phyloP scores from a whole-genome alignment of 2,888 invertebrate genomes.

The Diarsia mendica region DNA sequence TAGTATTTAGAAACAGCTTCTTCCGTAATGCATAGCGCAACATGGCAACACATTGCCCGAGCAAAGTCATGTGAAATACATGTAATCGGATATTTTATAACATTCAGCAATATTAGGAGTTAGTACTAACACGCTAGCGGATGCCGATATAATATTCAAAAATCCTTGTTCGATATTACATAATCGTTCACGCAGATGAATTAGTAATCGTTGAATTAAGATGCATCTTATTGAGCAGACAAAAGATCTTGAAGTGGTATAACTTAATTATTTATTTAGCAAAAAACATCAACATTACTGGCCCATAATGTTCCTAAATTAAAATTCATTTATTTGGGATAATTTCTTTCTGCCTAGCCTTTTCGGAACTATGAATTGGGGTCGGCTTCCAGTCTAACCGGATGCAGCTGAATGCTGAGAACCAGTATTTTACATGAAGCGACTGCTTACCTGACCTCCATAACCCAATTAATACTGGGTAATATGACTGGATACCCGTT shows the following conservation, averaged over 20 bases:
- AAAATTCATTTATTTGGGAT: no score
- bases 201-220: conserved; percentile 8
- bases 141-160: conserved; percentile 39
- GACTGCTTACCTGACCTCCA: no score
- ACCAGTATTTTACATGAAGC: background rate
- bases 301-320: no score
- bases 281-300: no score
- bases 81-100: conserved; percentile 27
- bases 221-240: background rate
- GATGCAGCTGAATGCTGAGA: background rate
- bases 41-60: conserved; percentile 9
- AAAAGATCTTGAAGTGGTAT: background rate
- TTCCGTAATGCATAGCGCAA: conserved; percentile 31
- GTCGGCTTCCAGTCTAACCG: background rate
- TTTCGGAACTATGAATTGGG: background rate
- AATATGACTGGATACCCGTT: no score
- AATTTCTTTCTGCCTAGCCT: background rate
- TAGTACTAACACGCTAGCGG: conserved; percentile 30
- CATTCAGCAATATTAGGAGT: background rate
- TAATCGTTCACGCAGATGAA: conserved; percentile 27
- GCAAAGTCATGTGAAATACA: conserved; percentile 14
- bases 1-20: conserved; percentile 18
- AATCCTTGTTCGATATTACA: conserved; percentile 51
- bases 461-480: no score
- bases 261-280: no score